Base-by-base conservation (phyloP, 2,888 invertebrate species). In the Thecophora atra region DNA sequence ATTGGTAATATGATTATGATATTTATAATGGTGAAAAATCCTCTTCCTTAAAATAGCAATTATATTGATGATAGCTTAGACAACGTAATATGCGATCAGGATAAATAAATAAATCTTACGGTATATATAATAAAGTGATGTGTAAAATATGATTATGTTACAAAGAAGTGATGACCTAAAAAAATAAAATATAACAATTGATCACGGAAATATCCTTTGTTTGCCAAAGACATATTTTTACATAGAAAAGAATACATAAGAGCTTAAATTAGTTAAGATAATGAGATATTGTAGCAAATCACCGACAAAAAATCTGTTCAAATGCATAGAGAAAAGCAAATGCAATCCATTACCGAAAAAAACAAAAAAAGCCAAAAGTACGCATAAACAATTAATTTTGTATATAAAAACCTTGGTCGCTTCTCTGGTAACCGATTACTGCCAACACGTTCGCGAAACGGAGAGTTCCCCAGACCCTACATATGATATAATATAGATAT, bases 401-500 rank as follows among this genome's bases (percentile, higher is more conserved):
- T 77, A 76, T 78, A 82, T 85, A 84, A 85, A 82, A 90, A 94
- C 93, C 95, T 93, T 87, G 95, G 94, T 85, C 95, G 90, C 82
- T 91, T 90, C 86, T 96, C 95, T 78, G 93, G 92, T 82, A 95
- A 89, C 74, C 95, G 91, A 85, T 94, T 95, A 89, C 95, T 95
- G 85, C 95, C 95, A 78, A 95, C 90, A 76, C 96, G 91, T 88
- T 96, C 96, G 84, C 96, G 90, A 89, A 95, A 95, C 81, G 95
- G 94, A 79, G 94, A 95, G 88, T 91, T 94, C 80, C 88, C 88
- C 78, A 88, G 88, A 80, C 90, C 90, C 87, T 89, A 83, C 76
- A 78, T 69, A 76, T 64, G 70, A 72, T 72, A 71, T 71, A n/a
- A n/a, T n/a, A n/a, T n/a, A n/a, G n/a, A n/a, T n/a, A n/a, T n/a